Evolutionary conservation across 1,140 invertebrate genomes (phyloP).

Genomic region (Bicyclus anynana): DNA sequence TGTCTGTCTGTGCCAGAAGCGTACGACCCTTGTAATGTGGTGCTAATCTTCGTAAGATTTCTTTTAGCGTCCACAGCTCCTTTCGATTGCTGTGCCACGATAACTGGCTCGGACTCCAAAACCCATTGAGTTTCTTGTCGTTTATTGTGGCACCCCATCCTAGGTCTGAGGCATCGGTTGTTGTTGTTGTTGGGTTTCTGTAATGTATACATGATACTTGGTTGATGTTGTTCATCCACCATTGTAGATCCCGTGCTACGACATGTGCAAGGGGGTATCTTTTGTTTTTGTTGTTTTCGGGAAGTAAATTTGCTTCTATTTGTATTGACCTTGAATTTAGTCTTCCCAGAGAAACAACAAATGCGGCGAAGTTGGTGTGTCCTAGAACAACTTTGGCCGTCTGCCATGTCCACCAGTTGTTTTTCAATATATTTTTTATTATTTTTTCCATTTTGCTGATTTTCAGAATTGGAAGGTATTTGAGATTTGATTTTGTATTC

Average conservation of each 20-base stretch:
- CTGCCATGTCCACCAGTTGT: background rate
- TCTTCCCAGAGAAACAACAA: conserved; percentile 75
- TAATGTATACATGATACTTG: conserved; percentile 22
- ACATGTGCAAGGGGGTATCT: background rate
- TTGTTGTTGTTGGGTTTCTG: conserved; percentile 22
- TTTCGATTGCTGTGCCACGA: conserved; percentile 50
- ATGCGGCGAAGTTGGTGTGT: conserved; percentile 64
- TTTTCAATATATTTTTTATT: background rate
- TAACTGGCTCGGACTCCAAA: conserved; percentile 16
- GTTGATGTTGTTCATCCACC: background rate
- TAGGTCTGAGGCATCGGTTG: conserved; percentile 42
- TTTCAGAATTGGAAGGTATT: background rate
- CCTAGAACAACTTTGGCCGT: conserved; percentile 3
- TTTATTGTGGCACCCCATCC: conserved; percentile 25
- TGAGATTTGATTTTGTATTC: background rate
- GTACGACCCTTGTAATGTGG: background rate
- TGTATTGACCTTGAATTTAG: conserved; percentile 31
- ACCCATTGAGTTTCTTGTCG: background rate
- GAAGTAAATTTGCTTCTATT: conserved; percentile 7
- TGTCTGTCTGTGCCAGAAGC: conserved; percentile 30
- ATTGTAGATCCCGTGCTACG: background rate
- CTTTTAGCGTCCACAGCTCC: conserved; percentile 42
- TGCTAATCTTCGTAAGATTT: background rate
- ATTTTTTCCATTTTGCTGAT: background rate
- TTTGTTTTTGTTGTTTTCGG: too few species aligned